Conservation (phyloP, 1,140 invertebrate species). For the Temnothorax longispinosus region DNA sequence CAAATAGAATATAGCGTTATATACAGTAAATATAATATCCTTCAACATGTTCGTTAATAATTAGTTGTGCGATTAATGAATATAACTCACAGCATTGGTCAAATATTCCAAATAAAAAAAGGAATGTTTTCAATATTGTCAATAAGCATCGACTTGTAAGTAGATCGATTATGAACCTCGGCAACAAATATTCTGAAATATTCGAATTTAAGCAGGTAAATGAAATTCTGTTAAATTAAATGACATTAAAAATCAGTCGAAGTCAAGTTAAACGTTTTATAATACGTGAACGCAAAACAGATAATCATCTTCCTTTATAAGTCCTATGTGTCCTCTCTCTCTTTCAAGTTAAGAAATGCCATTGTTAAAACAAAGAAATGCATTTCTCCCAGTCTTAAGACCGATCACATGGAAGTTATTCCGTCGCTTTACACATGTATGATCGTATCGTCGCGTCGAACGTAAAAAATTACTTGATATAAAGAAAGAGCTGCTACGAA, state of each 20-base stretch:
- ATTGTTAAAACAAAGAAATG: slow-evolving; percentile 64
- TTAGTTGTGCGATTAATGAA: slow-evolving; percentile 6
- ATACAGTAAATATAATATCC: background rate
- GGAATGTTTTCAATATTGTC: slow-evolving; percentile 30
- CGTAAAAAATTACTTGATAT: slow-evolving; percentile 13
- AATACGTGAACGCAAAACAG: background rate
- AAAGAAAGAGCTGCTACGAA: background rate
- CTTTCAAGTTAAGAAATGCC: slow-evolving; percentile 59
- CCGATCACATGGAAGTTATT: slow-evolving; percentile 67
- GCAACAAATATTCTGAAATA: slow-evolving; percentile 14
- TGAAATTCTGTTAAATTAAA: background rate
- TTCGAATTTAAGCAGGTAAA: background rate
- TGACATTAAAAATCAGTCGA: background rate
- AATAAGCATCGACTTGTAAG: background rate
- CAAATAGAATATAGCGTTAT: background rate
- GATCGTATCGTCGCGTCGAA: slow-evolving; percentile 19
- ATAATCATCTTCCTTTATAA: background rate
- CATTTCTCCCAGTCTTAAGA: slow-evolving; percentile 71
- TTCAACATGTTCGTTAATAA: slow-evolving; percentile 8
- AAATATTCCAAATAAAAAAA: slow-evolving; percentile 30
- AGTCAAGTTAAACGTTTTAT: background rate
- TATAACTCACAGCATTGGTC: background rate
- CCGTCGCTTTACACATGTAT: slow-evolving; percentile 16
- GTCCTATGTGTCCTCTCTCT: slow-evolving; percentile 65
- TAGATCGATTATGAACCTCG: slow-evolving; percentile 1